Evolutionary conservation across 2,113 vertebrate genomes (phyloP), one percentile per base, ranked within the genome.

Genomic region (Megaceryle maxima): DNA sequence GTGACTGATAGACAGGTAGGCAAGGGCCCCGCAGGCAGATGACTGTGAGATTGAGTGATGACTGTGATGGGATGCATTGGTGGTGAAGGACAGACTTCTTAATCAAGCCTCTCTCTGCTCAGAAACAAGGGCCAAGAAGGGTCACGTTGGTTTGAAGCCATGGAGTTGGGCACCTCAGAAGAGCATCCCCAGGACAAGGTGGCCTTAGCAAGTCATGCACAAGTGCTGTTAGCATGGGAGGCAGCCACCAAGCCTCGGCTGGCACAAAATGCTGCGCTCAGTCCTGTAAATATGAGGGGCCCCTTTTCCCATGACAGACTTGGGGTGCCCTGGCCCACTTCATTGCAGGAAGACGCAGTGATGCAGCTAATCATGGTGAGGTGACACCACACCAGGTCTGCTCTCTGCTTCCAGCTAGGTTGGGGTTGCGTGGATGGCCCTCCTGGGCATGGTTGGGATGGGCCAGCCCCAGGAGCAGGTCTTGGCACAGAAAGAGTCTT

Each of bases 251-350:
- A 22, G 9, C 31, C 39, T 37, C 13, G 14, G 31, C 33, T 44
- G 62, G 44, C 33, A 25, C 55, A 43, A 69, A 80, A 76, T 13
- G 33, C 50, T 17, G 6, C 31, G 25, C 2, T 33, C 3, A 17
- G 41, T 0, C 26, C 0, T 0, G 2, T 29, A 10, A 63, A 88
- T 74, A 73, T 6, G 0, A 2, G 1, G 35, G 56, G 75, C 22
- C 4, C 16, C 8, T 64, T 41, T 75, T 33, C 29, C 9, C 11
- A 1, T 9, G 8, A 8, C 33, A 35, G 17, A 20, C 3, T 31
- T 2, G 19, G 33, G 43, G 16, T 39, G 9, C 1, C 41, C 6
- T 56, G n/a, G n/a, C 28, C 43, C 0, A 0, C 13, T 31, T n/a
- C 11, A 1, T 5, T 60, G 55, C 9, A 6, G 8, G 62, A 44